Evolutionary conservation across 30 jellyfish, hydroid and myxozoan species (phyloP).

Genomic region (Morbakka virulenta): DNA sequence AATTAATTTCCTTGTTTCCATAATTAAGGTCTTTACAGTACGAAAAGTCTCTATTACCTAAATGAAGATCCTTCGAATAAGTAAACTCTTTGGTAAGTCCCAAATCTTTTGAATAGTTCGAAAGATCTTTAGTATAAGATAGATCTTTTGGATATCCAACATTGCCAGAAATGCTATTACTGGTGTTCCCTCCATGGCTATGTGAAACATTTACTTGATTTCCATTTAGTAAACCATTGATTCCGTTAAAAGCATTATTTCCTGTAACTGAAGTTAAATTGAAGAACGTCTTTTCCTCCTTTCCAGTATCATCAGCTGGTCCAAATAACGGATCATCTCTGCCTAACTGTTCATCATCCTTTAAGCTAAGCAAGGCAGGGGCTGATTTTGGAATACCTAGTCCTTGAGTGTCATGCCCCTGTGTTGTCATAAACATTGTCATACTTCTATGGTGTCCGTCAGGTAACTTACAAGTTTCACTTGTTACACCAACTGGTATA

Average conservation of each 20-base stretch:
- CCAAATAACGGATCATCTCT: slow-evolving; percentile 75
- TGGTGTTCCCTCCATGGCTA: slow-evolving; percentile 15
- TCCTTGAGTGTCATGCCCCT: slow-evolving; percentile 57
- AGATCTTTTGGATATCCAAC: slow-evolving; percentile 23
- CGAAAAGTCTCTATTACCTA: not conserved
- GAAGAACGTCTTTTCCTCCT: slow-evolving; percentile 73
- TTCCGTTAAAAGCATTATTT: slow-evolving; percentile 34
- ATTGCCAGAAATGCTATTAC: slow-evolving; percentile 17
- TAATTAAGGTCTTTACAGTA: not conserved
- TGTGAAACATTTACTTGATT: slow-evolving; percentile 3
- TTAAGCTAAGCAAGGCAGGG: slow-evolving; percentile 37
- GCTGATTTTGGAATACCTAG: slow-evolving; percentile 61
- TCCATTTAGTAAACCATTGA: slow-evolving; percentile 48
- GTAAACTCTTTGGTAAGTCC: not conserved
- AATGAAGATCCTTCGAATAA: not conserved
- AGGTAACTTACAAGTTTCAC: slow-evolving; percentile 1
- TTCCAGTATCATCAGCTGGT: slow-evolving; percentile 54
- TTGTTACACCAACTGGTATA: slow-evolving; percentile 62
- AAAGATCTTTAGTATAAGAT: not conserved
- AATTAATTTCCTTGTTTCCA: not conserved
- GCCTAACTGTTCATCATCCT: slow-evolving; percentile 55
- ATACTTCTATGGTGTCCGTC: slow-evolving; percentile 34
- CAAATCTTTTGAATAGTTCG: not conserved
- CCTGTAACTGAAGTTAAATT: slow-evolving; percentile 68
- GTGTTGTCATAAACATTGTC: slow-evolving; percentile 75